These are phyloP conservation scores for Thalassoma bifasciatum DNA, from an alignment of 2,113 vertebrate genomes.

Conservation along the genomic window DNA sequence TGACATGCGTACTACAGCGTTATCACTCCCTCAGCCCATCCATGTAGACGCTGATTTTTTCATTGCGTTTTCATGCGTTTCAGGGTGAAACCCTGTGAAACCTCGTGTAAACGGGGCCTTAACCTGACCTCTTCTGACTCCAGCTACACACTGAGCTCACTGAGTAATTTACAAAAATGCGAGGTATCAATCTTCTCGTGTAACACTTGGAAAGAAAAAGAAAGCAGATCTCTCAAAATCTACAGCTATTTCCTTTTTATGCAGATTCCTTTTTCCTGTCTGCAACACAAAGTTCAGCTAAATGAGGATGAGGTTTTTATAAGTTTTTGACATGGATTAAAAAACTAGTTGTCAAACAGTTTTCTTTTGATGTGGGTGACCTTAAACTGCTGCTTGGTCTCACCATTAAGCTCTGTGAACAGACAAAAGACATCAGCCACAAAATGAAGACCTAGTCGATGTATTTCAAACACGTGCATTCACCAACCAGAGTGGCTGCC, in stretches of 20 bases:
- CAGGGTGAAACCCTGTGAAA: too few species aligned
- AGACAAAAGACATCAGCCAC: background rate
- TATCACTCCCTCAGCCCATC: too few species aligned
- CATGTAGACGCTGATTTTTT: too few species aligned
- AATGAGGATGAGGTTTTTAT: background rate
- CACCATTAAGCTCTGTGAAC: background rate
- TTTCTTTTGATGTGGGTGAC: background rate
- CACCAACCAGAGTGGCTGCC: conserved; percentile 3
- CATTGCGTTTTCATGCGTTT: too few species aligned
- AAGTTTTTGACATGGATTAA: background rate
- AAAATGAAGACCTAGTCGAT: conserved; percentile 21
- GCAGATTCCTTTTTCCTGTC: too few species aligned
- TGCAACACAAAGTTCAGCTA: background rate
- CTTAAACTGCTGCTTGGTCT: background rate
- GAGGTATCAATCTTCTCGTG: background rate
- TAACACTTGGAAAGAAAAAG: too few species aligned
- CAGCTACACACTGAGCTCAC: background rate
- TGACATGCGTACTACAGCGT: too few species aligned
- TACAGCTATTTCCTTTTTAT: too few species aligned
- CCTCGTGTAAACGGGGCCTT: too few species aligned
- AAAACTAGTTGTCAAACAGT: background rate
- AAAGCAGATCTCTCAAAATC: too few species aligned
- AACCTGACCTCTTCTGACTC: background rate
- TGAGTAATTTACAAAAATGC: background rate
- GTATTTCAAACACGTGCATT: conserved; percentile 46